Base-by-base conservation (phyloP, 1,140 invertebrate genomes). In the Agrypnia vestita region DNA sequence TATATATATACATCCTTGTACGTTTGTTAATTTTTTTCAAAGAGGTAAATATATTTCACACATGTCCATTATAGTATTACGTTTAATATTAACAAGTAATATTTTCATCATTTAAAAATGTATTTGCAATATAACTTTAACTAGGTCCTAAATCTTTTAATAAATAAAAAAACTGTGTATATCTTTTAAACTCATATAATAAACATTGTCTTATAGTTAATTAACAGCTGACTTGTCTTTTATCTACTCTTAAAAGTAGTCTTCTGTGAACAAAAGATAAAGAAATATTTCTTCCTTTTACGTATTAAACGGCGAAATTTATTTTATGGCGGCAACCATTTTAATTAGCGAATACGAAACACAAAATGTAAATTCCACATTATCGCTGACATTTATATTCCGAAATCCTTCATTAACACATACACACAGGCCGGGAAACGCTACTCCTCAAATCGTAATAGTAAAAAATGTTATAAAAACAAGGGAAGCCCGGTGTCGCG, bases 401-500 rank as follows among this genome's bases (percentile, higher is more conserved):
- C 46, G 67, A 71, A 71, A 71, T 71, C 49, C 67, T 71, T 71
- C 67, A 71, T 71, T 71, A 71, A 71, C 67, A 71, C 67, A 71
- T 51, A 71, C 67, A 71, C 46, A 49, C 35, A 67, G 62, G 6
- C 11, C 53, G n/a, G 21, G 21, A 51, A 71, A 19, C 47, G 67
- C 49, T 71, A 71, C 47, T 71, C 46, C 47, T 71, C 67, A 71
- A 71, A 73, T 56, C 69, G 62, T 53, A 35, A 80, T 64, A 80
- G 46, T 76, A 62, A 62, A 76, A 76, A 67, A 76, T 49, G 61
- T 49, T 76, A 76, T 64, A 76, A 76, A 80, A 69, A 76, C 78
- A 73, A 43, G 56, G 71, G 51, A 71, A 76, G 74, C 53, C 73
- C 55, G 62, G 76, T 78, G 76, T 82, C 76, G 64, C 78, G 78